phyloP scores from a whole-genome alignment of 2,113 vertebrate species.

The Oreochromis spilurus region DNA sequence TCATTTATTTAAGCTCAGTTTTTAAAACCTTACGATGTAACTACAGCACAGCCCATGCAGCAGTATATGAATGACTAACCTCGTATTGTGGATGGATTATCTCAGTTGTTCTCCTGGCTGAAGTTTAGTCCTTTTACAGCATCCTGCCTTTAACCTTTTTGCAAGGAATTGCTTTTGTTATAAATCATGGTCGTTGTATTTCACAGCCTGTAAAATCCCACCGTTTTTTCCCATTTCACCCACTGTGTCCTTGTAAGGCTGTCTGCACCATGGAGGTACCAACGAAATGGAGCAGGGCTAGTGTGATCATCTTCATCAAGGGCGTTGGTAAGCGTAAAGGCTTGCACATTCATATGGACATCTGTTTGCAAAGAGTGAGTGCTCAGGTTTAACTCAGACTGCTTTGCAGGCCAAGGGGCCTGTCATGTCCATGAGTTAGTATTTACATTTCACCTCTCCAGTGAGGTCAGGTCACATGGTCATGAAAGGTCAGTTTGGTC shows the following conservation, averaged over 20 bases:
- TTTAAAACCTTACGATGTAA: too few species aligned
- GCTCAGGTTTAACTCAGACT: constrained; percentile 27
- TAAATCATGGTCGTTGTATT: constrained; percentile 11
- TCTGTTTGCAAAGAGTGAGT: constrained; percentile 5
- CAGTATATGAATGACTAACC: too few species aligned
- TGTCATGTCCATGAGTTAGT: neutral
- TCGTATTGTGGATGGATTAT: too few species aligned
- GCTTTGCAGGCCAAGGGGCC: neutral
- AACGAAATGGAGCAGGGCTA: constrained; percentile 89
- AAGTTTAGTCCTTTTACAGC: too few species aligned
- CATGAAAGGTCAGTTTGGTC: constrained; percentile 17
- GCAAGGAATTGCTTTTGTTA: neutral
- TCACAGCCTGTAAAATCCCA: neutral
- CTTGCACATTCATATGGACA: neutral
- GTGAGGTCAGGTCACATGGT: constrained; percentile 19
- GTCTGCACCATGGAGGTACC: constrained; percentile 84
- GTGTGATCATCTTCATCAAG: constrained; percentile 94
- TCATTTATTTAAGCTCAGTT: too few species aligned
- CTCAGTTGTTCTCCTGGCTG: too few species aligned
- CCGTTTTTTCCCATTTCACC: neutral
- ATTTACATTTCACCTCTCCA: constrained; percentile 5
- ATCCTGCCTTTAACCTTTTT: neutral
- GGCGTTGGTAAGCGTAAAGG: constrained; percentile 84
- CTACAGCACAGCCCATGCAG: too few species aligned
- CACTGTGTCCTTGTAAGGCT: neutral